Evolutionary conservation across 2,888 invertebrate genomes (phyloP).

Genomic region (Pyrgus malvae): DNA sequence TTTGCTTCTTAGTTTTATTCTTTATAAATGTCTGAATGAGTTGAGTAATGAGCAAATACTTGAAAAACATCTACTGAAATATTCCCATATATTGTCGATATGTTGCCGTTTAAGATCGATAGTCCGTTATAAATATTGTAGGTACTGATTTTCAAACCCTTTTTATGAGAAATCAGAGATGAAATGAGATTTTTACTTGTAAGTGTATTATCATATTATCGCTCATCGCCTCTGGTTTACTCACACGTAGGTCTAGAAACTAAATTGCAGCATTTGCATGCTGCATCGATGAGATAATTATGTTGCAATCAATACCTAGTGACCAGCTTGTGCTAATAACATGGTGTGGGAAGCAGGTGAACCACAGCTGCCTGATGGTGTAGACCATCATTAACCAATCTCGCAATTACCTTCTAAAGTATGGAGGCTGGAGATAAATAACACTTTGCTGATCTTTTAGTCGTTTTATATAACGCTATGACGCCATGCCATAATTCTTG

Average conservation of each 20-base stretch:
- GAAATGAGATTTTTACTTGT: no score
- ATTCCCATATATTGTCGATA: no score
- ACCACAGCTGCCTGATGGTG: slow-evolving; percentile 8
- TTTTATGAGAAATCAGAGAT: no score
- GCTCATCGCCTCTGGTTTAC: background rate
- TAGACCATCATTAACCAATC: slow-evolving; percentile 1
- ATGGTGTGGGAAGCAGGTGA: slow-evolving; percentile 24
- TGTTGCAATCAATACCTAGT: slow-evolving; percentile 18
- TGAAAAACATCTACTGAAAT: no score
- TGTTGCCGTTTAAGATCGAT: no score
- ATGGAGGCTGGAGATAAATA: background rate
- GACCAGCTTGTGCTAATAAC: slow-evolving; percentile 20
- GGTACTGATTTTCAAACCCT: no score
- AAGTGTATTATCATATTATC: background rate
- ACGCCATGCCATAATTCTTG: background rate
- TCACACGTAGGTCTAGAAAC: background rate
- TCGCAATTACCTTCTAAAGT: slow-evolving; percentile 7
- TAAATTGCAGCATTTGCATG: slow-evolving; percentile 12
- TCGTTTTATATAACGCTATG: background rate
- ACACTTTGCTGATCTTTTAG: background rate
- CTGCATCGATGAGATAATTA: slow-evolving; percentile 6
- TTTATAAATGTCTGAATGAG: no score
- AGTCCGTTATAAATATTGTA: no score
- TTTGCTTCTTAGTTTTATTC: no score
- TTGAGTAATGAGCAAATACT: no score